A percentile compares a stretch with the other conserved stretches of the same genome.
Conservation (phyloP, 2,113 vertebrate species). For the Acanthisitta chloris region DNA sequence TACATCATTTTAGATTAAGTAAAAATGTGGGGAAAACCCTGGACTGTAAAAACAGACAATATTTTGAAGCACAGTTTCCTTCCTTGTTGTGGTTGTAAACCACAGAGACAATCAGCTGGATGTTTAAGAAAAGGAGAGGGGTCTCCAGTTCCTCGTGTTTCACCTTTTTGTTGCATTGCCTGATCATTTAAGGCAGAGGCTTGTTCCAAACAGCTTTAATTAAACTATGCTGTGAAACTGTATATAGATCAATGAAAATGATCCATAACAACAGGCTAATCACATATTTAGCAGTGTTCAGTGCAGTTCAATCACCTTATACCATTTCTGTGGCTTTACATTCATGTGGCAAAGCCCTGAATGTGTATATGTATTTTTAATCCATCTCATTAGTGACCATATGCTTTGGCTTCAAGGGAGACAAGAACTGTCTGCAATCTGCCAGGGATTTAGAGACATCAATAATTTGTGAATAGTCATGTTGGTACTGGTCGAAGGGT, state of each 20-base stretch:
- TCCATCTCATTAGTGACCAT: conserved; percentile 83
- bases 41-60: background rate
- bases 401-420: conserved; percentile 79
- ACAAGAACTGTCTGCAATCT: conserved; percentile 79
- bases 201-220: conserved; percentile 82
- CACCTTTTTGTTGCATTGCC: conserved; percentile 66
- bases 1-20: background rate
- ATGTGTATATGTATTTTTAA: conserved; percentile 71
- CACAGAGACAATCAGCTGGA: conserved; percentile 12
- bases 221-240: conserved; percentile 75
- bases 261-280: conserved; percentile 81
- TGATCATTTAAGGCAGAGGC: conserved; percentile 69
- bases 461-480: conserved; percentile 87
- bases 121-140: background rate
- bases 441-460: conserved; percentile 83
- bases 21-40: background rate
- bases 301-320: conserved; percentile 76
- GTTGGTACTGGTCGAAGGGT: conserved; percentile 83
- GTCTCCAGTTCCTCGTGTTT: conserved; percentile 50
- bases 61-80: conserved; percentile 31
- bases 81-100: conserved; percentile 34
- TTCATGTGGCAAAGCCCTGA: conserved; percentile 65
- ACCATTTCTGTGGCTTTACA: conserved; percentile 67
- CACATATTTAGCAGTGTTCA: conserved; percentile 76
- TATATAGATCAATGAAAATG: conserved; percentile 81